These are phyloP conservation scores for Lagorchestes hirsutus DNA, from an alignment of 2,797 vertebrate species.

Conservation along the genomic window DNA sequence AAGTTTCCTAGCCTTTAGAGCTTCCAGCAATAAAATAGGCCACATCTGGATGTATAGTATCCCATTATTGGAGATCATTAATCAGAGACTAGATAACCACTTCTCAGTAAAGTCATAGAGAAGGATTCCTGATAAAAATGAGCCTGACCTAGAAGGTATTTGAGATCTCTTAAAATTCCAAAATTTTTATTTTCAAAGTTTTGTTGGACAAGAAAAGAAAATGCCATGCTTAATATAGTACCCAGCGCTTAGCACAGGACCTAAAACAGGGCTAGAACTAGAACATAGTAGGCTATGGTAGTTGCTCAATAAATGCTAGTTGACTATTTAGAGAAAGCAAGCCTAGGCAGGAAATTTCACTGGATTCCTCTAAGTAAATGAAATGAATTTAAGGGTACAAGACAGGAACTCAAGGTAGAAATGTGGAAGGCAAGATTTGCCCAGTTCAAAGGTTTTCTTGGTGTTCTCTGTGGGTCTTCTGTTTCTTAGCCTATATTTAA, in stretches of 20 bases:
- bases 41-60: not conserved
- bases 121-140: not conserved
- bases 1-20: not conserved
- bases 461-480: not conserved
- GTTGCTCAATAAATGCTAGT: not conserved
- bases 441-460: not conserved
- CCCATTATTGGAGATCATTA: not conserved
- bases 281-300: not conserved
- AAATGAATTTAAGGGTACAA: not conserved
- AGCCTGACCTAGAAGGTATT: not conserved
- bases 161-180: not conserved
- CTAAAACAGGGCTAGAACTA: too few relatives aligned
- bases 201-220: not conserved
- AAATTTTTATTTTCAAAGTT: not conserved
- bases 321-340: not conserved
- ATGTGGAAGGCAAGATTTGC: not conserved
- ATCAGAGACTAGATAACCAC: not conserved
- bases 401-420: not conserved
- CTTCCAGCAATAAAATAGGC: not conserved
- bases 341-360: not conserved
- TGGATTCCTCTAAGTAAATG: not conserved
- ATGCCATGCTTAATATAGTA: not conserved
- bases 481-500: not conserved
- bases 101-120: not conserved
- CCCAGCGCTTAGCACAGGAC: not conserved